A percentile compares a stretch with the other conserved stretches of the same genome.
Conservation (phyloP, 2,113 vertebrate species). For the Istiophorus platypterus region DNA sequence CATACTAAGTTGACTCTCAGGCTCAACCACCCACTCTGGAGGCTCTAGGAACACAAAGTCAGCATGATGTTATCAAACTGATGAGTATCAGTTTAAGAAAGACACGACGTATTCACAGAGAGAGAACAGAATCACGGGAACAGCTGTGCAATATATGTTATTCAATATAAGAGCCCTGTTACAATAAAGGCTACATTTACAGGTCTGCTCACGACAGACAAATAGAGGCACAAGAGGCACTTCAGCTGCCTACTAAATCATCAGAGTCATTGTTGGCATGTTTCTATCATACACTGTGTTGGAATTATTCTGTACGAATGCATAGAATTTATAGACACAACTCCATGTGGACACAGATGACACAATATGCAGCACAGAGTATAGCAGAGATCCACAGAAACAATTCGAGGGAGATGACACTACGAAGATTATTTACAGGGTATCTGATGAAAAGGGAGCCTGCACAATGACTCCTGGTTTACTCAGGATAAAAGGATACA, state of each 20-base stretch:
- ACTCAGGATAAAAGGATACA: not conserved
- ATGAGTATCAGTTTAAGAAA: not conserved
- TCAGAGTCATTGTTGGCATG: not conserved
- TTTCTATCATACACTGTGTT: not conserved
- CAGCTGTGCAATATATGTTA: not conserved
- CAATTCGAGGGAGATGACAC: too few relatives aligned
- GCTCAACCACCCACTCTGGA: conserved; percentile 90
- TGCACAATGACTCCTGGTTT: not conserved
- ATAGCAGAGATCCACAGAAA: not conserved
- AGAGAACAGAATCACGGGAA: not conserved
- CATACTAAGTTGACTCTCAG: conserved; percentile 87
- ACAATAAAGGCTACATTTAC: not conserved
- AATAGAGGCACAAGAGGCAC: not conserved
- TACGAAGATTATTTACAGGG: not conserved
- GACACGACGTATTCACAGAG: conserved; percentile 6
- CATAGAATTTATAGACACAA: not conserved
- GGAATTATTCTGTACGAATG: not conserved
- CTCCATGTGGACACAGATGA: not conserved
- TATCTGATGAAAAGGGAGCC: not conserved
- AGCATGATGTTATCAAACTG: conserved; percentile 37
- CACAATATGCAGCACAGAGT: not conserved
- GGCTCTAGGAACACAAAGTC: conserved; percentile 85
- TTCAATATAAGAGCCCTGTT: not conserved
- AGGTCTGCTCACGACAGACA: not conserved
- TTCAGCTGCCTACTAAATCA: not conserved